Evolutionary conservation across 2,797 vertebrate species (phyloP).

Genomic region (Micromesistius poutassou): DNA sequence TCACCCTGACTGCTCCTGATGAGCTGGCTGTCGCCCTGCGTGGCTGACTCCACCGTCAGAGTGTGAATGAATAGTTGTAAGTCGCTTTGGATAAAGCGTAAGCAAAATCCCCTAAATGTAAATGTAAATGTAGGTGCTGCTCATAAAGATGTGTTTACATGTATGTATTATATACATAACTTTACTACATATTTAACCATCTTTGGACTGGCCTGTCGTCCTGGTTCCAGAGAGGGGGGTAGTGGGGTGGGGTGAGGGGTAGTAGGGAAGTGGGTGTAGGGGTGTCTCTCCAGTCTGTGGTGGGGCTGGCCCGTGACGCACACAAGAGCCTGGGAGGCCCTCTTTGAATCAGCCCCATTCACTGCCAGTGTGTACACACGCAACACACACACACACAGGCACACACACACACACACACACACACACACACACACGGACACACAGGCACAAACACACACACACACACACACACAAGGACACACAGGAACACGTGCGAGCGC

Average conservation of each 20-base stretch:
- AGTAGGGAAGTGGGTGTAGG: neutral
- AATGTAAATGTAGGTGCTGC: neutral
- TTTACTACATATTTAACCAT: neutral
- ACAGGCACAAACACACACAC: too few relatives aligned
- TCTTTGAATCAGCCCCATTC: constrained; percentile 67
- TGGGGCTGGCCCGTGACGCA: constrained; percentile 61
- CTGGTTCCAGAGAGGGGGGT: neutral
- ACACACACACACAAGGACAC: neutral
- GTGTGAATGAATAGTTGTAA: too few relatives aligned
- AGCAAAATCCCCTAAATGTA: too few relatives aligned
- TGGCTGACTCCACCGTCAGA: too few relatives aligned
- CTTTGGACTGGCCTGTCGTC: neutral
- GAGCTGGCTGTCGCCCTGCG: too few relatives aligned
- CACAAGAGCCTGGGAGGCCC: constrained; percentile 54
- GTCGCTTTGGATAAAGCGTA: too few relatives aligned
- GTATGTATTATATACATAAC: neutral
- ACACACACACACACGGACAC: constrained; percentile 54
- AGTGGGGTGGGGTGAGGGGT: neutral
- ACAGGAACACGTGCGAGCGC: too few relatives aligned
- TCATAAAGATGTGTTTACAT: neutral
- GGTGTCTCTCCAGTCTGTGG: neutral
- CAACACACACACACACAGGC: neutral
- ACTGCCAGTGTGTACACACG: constrained; percentile 47
- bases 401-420: constrained; percentile 35
- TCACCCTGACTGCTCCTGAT: too few relatives aligned